Conservation (phyloP, 2,797 vertebrate genomes). For the Pangasius mekongensis region DNA sequence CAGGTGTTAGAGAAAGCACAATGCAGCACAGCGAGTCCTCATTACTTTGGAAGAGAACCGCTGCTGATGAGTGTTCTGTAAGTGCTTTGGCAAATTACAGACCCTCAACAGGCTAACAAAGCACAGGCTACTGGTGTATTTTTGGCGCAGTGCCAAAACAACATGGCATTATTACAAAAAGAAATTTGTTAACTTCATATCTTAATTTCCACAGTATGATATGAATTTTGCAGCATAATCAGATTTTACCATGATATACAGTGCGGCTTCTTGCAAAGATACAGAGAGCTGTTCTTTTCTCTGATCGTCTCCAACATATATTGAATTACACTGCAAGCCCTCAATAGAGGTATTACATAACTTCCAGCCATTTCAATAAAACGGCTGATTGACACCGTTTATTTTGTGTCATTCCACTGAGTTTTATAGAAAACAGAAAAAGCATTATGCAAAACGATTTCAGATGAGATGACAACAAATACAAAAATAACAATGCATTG, state of each 20-base stretch:
- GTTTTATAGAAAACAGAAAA: neutral
- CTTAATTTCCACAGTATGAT: neutral
- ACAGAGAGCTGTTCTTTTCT: neutral
- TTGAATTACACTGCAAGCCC: neutral
- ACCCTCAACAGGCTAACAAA: conserved; percentile 13
- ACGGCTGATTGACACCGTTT: neutral
- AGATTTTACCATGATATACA: neutral
- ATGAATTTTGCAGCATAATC: neutral
- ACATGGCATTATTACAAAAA: neutral
- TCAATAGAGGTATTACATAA: neutral
- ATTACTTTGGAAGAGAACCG: neutral
- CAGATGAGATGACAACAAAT: no score
- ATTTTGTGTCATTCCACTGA: neutral
- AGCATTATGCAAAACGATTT: neutral
- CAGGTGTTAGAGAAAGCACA: neutral
- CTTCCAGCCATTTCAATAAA: neutral
- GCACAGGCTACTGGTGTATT: neutral
- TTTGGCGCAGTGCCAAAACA: neutral
- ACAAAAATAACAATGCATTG: neutral
- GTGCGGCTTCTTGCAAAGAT: neutral
- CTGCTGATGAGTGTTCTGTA: neutral
- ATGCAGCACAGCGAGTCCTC: neutral
- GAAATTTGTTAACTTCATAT: neutral
- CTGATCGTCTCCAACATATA: neutral
- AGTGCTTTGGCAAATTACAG: conserved; percentile 20